Conservation (phyloP, 2,888 invertebrate genomes). For the Taenaris catops region DNA sequence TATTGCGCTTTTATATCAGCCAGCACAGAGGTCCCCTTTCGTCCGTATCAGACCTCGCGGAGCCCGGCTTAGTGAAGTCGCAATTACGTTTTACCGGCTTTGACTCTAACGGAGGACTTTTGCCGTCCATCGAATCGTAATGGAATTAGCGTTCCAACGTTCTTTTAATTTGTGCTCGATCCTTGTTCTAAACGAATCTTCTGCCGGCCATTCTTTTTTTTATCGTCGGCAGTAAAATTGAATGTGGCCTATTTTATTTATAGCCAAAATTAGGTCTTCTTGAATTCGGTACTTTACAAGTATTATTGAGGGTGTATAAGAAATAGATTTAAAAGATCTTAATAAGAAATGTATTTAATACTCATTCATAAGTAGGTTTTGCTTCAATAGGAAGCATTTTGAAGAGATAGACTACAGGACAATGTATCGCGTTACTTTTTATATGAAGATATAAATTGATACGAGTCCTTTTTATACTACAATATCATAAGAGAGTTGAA, state of each 20-base stretch:
- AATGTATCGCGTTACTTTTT: too few species aligned
- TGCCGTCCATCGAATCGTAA: conserved; percentile 78
- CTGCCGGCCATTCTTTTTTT: conserved; percentile 26
- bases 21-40: conserved; percentile 75
- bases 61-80: conserved; percentile 76
- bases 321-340: too few species aligned
- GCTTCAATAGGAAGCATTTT: too few species aligned
- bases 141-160: conserved; percentile 74
- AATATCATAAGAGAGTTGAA: too few species aligned
- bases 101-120: conserved; percentile 71
- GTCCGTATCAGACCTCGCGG: conserved; percentile 72
- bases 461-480: too few species aligned
- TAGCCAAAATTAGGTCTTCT: background rate
- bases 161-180: conserved; percentile 73
- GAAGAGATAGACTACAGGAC: too few species aligned
- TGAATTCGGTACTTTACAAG: too few species aligned
- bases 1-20: conserved; percentile 79
- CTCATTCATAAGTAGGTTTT: too few species aligned
- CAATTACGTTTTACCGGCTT: conserved; percentile 78
- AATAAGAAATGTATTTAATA: too few species aligned
- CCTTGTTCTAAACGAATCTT: conserved; percentile 63
- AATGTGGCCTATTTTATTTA: conserved; percentile 8
- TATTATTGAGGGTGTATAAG: too few species aligned
- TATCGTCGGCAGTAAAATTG: conserved; percentile 18
- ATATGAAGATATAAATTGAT: too few species aligned